Conservation (phyloP, 2,797 vertebrate species). For the Tinamus major region DNA sequence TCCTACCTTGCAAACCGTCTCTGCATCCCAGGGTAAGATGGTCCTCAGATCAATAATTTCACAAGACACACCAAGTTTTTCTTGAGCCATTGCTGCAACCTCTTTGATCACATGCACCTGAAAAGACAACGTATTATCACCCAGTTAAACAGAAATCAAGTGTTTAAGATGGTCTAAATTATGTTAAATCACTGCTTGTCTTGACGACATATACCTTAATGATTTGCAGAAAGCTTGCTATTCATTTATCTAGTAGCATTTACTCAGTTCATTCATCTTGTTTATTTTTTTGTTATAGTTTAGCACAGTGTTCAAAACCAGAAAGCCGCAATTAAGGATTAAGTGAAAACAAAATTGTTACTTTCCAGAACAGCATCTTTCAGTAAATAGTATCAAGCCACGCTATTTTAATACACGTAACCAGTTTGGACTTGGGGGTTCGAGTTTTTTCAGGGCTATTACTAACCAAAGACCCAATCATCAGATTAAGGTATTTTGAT, state of each 20-base stretch:
- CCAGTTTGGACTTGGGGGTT: not conserved
- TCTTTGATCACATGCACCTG: constrained; percentile 96
- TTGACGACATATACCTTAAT: no score
- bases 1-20: constrained; percentile 94
- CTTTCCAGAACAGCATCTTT: not conserved
- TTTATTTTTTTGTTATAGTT: not conserved
- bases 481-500: not conserved
- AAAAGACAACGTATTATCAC: not conserved
- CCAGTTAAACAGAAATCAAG: not conserved
- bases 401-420: not conserved
- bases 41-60: constrained; percentile 96
- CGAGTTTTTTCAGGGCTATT: not conserved
- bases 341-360: not conserved
- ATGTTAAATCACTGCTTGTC: not conserved
- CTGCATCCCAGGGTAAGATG: constrained; percentile 94
- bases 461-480: not conserved
- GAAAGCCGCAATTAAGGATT: not conserved
- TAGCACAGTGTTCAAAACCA: not conserved
- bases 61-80: constrained; percentile 98
- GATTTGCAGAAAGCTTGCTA: not conserved
- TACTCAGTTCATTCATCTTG: not conserved
- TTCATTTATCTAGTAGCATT: not conserved
- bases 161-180: not conserved
- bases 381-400: not conserved
- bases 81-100: constrained; percentile 93